A percentile compares a stretch with the other conserved stretches of the same genome.
These are phyloP conservation scores for Leguminivora glycinivorella DNA, from an alignment of 1,140 invertebrate genomes.

Conservation along the genomic window DNA sequence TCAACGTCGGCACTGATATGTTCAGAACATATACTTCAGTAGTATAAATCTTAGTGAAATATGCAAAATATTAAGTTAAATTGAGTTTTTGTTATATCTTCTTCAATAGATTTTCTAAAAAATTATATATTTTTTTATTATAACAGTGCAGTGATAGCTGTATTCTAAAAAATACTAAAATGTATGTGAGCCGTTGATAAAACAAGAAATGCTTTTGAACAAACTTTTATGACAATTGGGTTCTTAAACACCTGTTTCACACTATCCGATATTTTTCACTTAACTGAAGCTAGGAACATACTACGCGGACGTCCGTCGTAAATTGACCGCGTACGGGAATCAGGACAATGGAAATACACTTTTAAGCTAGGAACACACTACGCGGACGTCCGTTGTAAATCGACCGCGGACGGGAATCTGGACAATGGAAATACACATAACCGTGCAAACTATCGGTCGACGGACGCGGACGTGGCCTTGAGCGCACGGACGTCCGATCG, in stretches of 20 bases:
- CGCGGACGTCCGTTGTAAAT: too few relatives aligned
- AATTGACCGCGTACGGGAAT: too few relatives aligned
- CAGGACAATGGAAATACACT: too few relatives aligned
- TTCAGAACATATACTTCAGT: slow-evolving; percentile 1
- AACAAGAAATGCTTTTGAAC: neutral
- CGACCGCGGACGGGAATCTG: too few relatives aligned
- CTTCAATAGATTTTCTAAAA: neutral
- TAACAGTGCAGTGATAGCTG: neutral
- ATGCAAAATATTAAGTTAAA: neutral
- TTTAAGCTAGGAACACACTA: too few relatives aligned
- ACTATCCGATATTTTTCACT: neutral
- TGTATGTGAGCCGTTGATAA: neutral
- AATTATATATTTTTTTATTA: neutral
- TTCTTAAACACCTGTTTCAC: neutral
- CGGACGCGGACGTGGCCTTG: too few relatives aligned
- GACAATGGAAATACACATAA: too few relatives aligned
- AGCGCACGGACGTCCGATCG: too few relatives aligned
- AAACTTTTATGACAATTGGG: neutral
- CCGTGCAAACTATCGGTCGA: too few relatives aligned
- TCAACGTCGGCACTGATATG: slow-evolving; percentile 29
- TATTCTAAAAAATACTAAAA: neutral
- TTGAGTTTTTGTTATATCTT: neutral
- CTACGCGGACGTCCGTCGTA: too few relatives aligned
- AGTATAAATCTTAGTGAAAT: neutral
- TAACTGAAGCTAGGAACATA: too few relatives aligned